Percentiles rank a stretch among this genome's conserved stretches.
Conservation (phyloP, 2,113 vertebrate species). For the Psilopogon haemacephalus region DNA sequence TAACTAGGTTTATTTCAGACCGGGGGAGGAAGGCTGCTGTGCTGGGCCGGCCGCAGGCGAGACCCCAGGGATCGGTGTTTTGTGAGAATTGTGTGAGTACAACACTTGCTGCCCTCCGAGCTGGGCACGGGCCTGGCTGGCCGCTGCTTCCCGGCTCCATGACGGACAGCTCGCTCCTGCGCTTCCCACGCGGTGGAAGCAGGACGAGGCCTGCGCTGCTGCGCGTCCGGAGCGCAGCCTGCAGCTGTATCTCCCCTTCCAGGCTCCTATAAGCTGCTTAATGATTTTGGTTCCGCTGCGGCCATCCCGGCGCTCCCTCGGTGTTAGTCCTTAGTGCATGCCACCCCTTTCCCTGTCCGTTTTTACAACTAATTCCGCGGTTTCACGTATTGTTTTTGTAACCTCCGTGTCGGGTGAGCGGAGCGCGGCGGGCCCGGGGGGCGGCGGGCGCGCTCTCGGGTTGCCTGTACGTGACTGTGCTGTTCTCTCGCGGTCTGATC, state of each 20-base stretch:
- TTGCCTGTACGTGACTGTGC: conserved; percentile 27
- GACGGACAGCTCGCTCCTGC: neutral
- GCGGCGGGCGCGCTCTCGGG: conserved; percentile 8
- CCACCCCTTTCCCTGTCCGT: neutral
- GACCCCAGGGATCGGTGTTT: neutral
- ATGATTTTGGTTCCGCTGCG: neutral
- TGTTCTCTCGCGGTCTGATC: conserved; percentile 60
- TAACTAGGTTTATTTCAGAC: neutral
- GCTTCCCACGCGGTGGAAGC: neutral
- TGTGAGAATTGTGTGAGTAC: neutral
- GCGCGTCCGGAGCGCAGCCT: neutral
- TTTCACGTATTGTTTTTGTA: conserved; percentile 54
- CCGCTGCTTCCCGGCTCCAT: neutral
- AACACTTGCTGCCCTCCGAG: neutral
- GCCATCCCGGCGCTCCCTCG: neutral
- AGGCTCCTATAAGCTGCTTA: neutral
- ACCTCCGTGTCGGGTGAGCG: conserved; percentile 8
- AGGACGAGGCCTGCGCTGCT: neutral
- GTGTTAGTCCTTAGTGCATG: conserved; percentile 43
- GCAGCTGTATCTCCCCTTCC: neutral
- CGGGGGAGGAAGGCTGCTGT: neutral
- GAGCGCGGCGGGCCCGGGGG: neutral
- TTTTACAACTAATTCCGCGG: neutral
- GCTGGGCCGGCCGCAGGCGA: neutral
- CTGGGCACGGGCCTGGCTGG: neutral